Evolutionary conservation across 1,140 invertebrate species (phyloP).

Genomic region (Heliconius hewitsoni): DNA sequence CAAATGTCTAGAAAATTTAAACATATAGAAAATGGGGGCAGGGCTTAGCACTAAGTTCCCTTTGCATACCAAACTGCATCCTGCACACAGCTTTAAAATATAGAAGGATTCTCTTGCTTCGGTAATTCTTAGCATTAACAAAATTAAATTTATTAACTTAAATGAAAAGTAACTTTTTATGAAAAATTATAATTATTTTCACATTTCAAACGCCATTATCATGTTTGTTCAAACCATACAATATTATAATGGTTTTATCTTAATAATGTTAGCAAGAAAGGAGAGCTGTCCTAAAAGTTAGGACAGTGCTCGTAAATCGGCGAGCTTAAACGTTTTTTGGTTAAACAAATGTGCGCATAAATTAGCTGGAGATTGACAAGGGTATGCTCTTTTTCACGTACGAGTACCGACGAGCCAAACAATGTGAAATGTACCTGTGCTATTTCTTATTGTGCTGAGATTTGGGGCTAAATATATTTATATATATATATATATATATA

Average conservation of each 20-base stretch:
- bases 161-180: too few relatives aligned
- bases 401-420: background rate
- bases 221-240: background rate
- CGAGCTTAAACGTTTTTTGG: conserved; percentile 72
- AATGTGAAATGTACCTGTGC: background rate
- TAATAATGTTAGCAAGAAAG: conserved; percentile 44
- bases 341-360: conserved; percentile 74
- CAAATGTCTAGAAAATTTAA: too few relatives aligned
- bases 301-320: conserved; percentile 66
- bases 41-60: too few relatives aligned
- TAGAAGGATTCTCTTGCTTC: too few relatives aligned
- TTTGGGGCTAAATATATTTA: background rate
- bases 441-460: background rate
- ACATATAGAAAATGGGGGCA: too few relatives aligned
- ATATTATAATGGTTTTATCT: background rate
- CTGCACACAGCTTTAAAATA: too few relatives aligned
- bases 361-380: conserved; percentile 72
- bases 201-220: too few relatives aligned
- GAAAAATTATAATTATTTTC: too few relatives aligned
- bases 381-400: conserved; percentile 47
- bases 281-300: conserved; percentile 58
- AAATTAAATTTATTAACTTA: too few relatives aligned
- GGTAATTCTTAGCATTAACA: too few relatives aligned
- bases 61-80: too few relatives aligned
- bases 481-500: background rate